Evolutionary conservation across 2,797 vertebrate genomes (phyloP).

Genomic region (Cygnus olor): DNA sequence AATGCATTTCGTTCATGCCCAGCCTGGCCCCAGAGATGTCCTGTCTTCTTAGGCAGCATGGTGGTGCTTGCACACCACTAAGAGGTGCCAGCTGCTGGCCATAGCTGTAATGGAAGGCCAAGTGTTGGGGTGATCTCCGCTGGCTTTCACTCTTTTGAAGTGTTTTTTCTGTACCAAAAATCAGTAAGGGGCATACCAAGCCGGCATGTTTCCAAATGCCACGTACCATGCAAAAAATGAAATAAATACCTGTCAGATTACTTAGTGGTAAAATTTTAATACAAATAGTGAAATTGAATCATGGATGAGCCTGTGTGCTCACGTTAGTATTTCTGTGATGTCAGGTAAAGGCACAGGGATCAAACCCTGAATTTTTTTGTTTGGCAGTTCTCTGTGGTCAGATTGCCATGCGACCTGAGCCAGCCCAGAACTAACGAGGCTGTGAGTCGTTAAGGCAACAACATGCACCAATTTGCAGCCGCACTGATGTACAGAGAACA

Average conservation of each 20-base stretch:
- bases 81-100: too few relatives aligned
- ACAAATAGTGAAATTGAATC: not conserved
- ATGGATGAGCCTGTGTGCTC: fast-evolving
- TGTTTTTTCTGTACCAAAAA: not conserved
- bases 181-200: not conserved
- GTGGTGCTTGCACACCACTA: not conserved
- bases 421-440: fast-evolving
- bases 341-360: not conserved
- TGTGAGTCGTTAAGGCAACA: not conserved
- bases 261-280: not conserved
- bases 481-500: fast-evolving
- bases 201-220: not conserved
- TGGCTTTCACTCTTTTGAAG: not conserved
- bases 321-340: not conserved
- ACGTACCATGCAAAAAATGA: fast-evolving
- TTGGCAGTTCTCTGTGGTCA: not conserved
- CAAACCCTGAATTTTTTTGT: not conserved
- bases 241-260: not conserved
- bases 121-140: not conserved
- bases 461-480: not conserved
- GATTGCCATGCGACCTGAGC: too few relatives aligned
- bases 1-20: not conserved
- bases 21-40: too few relatives aligned
- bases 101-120: not conserved
- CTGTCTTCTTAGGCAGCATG: too few relatives aligned